Evolutionary conservation across 2,888 invertebrate species (phyloP).

Genomic region (Schizotus pectinicornis): DNA sequence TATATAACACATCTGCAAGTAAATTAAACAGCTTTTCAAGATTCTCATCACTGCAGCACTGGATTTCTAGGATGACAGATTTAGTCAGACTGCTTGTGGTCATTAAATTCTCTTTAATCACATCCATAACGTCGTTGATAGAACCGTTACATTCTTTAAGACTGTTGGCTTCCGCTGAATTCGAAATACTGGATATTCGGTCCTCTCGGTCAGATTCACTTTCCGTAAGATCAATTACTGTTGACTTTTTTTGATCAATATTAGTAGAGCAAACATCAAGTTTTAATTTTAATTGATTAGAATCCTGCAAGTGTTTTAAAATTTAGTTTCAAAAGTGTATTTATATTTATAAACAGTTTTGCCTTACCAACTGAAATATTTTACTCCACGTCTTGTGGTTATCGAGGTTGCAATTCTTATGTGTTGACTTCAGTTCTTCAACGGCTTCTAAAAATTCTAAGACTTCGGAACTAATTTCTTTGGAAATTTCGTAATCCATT

Average conservation of each 20-base stretch:
- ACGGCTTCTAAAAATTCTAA: slow-evolving; percentile 17
- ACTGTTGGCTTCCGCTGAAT: neutral
- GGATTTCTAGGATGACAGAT: too few relatives aligned
- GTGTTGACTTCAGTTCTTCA: slow-evolving; percentile 3
- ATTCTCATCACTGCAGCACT: too few relatives aligned
- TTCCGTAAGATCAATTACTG: neutral
- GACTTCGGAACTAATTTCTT: slow-evolving; percentile 9
- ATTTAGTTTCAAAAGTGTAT: neutral
- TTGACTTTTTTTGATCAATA: neutral
- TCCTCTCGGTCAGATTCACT: too few relatives aligned
- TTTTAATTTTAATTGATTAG: neutral
- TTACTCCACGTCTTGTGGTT: slow-evolving; percentile 12
- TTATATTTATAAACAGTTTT: too few relatives aligned
- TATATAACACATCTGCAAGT: too few relatives aligned
- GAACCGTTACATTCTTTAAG: neutral
- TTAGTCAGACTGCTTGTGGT: neutral
- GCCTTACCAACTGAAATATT: slow-evolving; percentile 8
- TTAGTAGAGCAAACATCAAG: neutral
- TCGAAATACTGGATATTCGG: too few relatives aligned
- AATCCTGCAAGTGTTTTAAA: slow-evolving; percentile 6
- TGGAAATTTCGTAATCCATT: slow-evolving; percentile 11
- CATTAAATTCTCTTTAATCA: neutral
- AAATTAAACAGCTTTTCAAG: too few relatives aligned
- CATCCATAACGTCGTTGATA: neutral
- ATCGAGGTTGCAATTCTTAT: slow-evolving; percentile 12